These are phyloP conservation scores for Prochilodus magdalenae DNA, from an alignment of 2,113 vertebrate genomes.

Conservation along the genomic window DNA sequence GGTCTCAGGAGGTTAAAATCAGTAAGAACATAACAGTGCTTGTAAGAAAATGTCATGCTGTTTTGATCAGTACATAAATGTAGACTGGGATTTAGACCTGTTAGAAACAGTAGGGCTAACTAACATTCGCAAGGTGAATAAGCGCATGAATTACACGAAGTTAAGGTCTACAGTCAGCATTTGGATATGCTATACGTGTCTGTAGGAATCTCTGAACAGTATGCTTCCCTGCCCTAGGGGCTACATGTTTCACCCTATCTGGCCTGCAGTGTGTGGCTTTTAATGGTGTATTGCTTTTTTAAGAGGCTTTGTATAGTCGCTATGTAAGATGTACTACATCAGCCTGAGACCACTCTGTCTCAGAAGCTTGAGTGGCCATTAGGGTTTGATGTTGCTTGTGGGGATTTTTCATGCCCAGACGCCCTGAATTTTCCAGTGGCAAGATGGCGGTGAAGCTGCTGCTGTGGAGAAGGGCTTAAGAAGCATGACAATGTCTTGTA, in stretches of 20 bases:
- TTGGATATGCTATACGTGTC: not conserved
- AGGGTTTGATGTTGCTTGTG: not conserved
- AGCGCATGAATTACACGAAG: not conserved
- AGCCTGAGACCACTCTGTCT: not conserved
- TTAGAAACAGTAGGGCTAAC: not conserved
- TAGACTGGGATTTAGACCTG: no score
- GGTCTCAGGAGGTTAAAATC: no score
- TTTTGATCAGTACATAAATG: not conserved
- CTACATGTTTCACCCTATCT: not conserved
- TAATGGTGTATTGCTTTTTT: not conserved
- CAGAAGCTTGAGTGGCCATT: constrained; percentile 11
- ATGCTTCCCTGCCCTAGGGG: not conserved
- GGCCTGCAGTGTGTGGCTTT: not conserved
- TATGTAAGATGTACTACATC: not conserved
- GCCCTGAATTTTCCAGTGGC: not conserved
- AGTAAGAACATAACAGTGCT: not conserved
- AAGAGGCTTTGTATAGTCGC: not conserved
- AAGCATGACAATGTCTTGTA: not conserved
- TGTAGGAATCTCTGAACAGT: not conserved
- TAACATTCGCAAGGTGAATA: not conserved
- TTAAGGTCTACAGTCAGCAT: constrained; percentile 20
- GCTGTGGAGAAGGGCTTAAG: not conserved
- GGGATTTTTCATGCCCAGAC: not conserved
- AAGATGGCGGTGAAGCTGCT: not conserved
- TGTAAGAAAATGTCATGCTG: not conserved